Conservation (phyloP, 30 jellyfish, hydroid and myxozoan species). For the Aurelia aurita region DNA sequence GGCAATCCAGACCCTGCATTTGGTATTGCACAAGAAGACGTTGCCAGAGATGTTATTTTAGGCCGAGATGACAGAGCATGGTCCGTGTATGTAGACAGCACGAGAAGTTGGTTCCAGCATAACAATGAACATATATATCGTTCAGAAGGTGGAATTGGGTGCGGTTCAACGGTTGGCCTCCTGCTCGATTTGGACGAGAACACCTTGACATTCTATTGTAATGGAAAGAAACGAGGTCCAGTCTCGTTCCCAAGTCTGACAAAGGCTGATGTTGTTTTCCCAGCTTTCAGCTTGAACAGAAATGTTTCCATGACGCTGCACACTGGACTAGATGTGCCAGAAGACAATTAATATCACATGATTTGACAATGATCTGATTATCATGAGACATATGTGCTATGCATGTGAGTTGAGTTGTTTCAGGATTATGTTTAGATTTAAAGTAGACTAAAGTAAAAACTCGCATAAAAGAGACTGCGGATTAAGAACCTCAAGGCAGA, state of each 20-base stretch:
- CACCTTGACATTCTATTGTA: constrained; percentile 85
- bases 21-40: constrained; percentile 89
- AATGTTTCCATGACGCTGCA: constrained; percentile 92
- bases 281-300: constrained; percentile 95
- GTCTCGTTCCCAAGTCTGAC: constrained; percentile 88
- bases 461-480: too few relatives aligned
- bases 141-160: constrained; percentile 95
- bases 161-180: constrained; percentile 92
- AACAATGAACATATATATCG: constrained; percentile 93
- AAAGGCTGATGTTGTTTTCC: constrained; percentile 91
- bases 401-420: too few relatives aligned
- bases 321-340: constrained; percentile 88
- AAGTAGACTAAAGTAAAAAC: too few relatives aligned
- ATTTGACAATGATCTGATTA: background rate
- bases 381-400: too few relatives aligned
- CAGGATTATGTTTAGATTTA: too few relatives aligned
- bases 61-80: constrained; percentile 96
- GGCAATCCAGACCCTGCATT: constrained; percentile 99
- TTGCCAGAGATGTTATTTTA: constrained; percentile 82
- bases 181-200: constrained; percentile 82
- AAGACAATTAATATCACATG: background rate
- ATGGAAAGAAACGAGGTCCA: constrained; percentile 94
- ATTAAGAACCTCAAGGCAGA: too few relatives aligned
- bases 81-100: constrained; percentile 96
- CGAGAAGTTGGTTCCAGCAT: constrained; percentile 99